Evolutionary conservation across 2,888 invertebrate genomes (phyloP), one percentile per base, ranked within the genome.

Genomic region (Meganola albula): DNA sequence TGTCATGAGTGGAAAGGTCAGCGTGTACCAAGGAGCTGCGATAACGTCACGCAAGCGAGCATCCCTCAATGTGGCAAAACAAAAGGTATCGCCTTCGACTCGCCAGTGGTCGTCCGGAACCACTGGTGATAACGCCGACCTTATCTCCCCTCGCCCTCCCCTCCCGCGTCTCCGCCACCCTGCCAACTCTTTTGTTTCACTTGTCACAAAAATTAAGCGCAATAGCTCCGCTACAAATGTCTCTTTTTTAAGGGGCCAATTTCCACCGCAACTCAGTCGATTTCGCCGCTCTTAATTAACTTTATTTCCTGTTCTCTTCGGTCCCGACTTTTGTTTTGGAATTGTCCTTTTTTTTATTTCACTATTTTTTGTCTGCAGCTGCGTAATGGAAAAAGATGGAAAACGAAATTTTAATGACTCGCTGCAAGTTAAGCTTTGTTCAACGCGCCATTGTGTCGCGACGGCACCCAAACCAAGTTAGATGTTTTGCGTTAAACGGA

Each of bases 171-270:
- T 60, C 61, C 58, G 39, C 63, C 69, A 63, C 70, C 70, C 73
- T 51, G 66, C 73, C 77, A 84, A 83, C 83, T 84, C 83, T 84
- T 80, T 84, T 84, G 85, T 85, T 84, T 84, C 82, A 80, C 83
- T 84, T 83, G 84, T 84, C 85, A 79, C 84, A 83, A 83, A 85
- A 85, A 85, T 85, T 85, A 85, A 83, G 78, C 82, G 82, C 82
- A 83, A 82, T 82, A 78, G 76, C 79, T 75, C 63, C 60, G 79
- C 82, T 80, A 84, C 84, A 84, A 84, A 84, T 83, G 82, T 82
- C 79, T 82, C 80, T 76, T 80, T 83, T 84, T 84, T 80, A 84
- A 82, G 73, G 75, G 78, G 73, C 80, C 82, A 84, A 84, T 84
- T 84, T 84, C 76, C 80, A 83, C 84, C 82, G 82, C 83, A 80